phyloP scores from a whole-genome alignment of 2,797 vertebrate genomes.

The Glyptemys insculpta region DNA sequence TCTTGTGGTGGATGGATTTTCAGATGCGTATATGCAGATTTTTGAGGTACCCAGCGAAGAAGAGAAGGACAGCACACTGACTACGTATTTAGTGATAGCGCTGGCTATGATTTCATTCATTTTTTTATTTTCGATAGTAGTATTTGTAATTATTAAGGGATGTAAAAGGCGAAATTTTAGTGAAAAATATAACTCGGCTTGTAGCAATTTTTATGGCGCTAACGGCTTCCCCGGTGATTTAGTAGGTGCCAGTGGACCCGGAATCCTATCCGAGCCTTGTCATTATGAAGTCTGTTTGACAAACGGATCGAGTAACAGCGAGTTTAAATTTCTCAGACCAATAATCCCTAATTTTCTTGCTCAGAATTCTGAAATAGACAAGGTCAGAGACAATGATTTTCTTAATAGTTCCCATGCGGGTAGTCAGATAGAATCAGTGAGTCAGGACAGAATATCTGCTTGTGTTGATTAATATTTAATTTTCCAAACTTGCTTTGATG shows the following conservation, averaged over 20 bases:
- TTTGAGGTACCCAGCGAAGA: background rate
- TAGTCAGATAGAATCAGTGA: too few species aligned
- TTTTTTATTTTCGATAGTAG: background rate
- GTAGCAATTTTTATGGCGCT: too few species aligned
- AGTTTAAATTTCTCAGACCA: background rate
- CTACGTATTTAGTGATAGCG: constrained; percentile 21
- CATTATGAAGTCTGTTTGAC: constrained; percentile 17
- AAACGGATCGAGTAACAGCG: background rate
- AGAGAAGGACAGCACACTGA: background rate
- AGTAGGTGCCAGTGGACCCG: background rate
- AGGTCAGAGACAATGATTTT: too few species aligned
- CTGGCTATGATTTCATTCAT: constrained; percentile 31
- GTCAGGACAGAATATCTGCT: too few species aligned
- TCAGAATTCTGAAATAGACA: too few species aligned
- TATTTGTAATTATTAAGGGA: background rate
- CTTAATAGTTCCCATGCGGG: too few species aligned
- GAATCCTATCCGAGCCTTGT: constrained; percentile 43
- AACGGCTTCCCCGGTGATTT: background rate
- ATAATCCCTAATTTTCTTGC: too few species aligned
- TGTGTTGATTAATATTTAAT: too few species aligned
- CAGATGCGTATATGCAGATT: background rate
- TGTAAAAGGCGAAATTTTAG: too few species aligned
- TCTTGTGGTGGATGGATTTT: constrained; percentile 24
- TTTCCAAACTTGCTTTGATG: too few species aligned
- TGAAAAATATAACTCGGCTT: too few species aligned